phyloP scores from a whole-genome alignment of 2,113 vertebrate species.

The Anser cygnoides region DNA sequence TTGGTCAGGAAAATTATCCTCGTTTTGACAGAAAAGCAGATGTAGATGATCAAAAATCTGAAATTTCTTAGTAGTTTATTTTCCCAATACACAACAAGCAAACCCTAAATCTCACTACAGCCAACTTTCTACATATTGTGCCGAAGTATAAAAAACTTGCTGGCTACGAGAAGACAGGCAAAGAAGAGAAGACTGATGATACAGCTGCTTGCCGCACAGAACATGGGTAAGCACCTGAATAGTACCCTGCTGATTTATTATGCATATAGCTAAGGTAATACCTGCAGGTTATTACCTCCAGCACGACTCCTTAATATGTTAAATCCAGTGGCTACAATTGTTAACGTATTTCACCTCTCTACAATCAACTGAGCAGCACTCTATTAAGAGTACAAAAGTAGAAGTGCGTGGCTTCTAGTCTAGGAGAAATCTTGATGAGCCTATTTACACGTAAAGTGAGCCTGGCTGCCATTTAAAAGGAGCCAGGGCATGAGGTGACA shows the following conservation, averaged over 20 bases:
- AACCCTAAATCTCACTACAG: neutral
- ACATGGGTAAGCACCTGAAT: conserved; percentile 12
- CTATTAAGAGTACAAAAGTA: neutral
- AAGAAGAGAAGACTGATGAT: conserved; percentile 17
- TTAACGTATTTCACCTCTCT: conserved; percentile 48
- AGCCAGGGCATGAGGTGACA: neutral
- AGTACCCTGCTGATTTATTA: neutral
- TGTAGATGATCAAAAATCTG: neutral
- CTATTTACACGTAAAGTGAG: neutral
- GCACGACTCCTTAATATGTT: conserved; percentile 29
- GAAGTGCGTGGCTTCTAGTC: neutral
- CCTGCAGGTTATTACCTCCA: neutral
- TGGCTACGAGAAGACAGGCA: neutral
- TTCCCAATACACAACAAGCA: neutral
- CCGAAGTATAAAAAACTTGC: neutral
- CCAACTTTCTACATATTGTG: neutral
- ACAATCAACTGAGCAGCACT: neutral
- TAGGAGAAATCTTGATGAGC: neutral
- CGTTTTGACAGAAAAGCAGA: neutral
- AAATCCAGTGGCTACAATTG: conserved; percentile 27
- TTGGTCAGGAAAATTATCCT: neutral
- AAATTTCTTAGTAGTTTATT: neutral
- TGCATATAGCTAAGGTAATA: neutral
- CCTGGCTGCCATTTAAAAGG: neutral
- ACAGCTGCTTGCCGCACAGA: neutral